phyloP scores from a whole-genome alignment of 2,113 vertebrate species.

The Semicossyphus pulcher region DNA sequence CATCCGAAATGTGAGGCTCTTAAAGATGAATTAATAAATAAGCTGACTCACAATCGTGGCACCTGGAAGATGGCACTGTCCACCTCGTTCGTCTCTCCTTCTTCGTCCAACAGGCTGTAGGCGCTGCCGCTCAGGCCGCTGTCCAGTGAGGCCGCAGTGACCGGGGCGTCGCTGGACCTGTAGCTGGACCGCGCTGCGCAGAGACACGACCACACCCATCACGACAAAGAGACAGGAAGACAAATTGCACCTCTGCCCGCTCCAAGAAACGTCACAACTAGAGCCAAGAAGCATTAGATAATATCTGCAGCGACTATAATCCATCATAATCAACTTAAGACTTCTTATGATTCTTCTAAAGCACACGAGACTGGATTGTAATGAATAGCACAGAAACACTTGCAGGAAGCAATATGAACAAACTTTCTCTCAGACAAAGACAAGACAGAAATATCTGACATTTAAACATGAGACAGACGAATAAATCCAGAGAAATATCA shows the following conservation, averaged over 20 bases:
- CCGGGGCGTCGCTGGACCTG: constrained; percentile 89
- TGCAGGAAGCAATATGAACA: constrained; percentile 51
- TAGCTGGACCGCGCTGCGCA: constrained; percentile 89
- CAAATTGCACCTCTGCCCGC: constrained; percentile 14
- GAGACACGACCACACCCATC: constrained; percentile 67
- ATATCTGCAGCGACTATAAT: constrained; percentile 11
- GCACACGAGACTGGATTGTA: constrained; percentile 23
- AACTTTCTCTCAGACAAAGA: constrained; percentile 50
- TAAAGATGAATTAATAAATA: neutral
- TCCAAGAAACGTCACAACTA: constrained; percentile 30
- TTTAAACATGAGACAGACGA: constrained; percentile 35
- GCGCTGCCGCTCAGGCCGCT: constrained; percentile 93
- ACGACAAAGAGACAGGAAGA: constrained; percentile 46
- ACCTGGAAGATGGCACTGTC: constrained; percentile 94
- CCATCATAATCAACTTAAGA: constrained; percentile 4
- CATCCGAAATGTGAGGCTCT: too few relatives aligned
- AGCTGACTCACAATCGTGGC: constrained; percentile 92
- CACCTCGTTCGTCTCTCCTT: constrained; percentile 88
- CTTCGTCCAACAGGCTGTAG: constrained; percentile 93
- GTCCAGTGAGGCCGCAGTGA: constrained; percentile 92
- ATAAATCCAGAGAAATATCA: constrained; percentile 44
- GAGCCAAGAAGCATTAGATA: constrained; percentile 40
- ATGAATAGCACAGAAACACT: constrained; percentile 62
- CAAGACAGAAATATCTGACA: constrained; percentile 46
- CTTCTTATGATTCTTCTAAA: neutral